phyloP scores from a whole-genome alignment of 2,113 vertebrate genomes.

The Benitochromis conjunctus region DNA sequence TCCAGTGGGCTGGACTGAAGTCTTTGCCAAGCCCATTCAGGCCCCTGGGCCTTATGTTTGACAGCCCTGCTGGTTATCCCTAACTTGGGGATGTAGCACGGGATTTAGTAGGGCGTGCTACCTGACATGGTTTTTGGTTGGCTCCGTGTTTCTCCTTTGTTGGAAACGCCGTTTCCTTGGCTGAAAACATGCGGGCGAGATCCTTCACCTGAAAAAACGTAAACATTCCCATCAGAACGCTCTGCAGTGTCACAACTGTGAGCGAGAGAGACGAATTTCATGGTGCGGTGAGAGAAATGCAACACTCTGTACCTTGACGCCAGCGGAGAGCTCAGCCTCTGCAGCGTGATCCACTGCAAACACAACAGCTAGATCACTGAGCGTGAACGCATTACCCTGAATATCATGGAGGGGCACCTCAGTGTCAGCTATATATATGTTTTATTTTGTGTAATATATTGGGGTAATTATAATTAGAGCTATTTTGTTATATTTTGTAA shows the following conservation, averaged over 20 bases:
- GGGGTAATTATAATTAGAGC: background rate
- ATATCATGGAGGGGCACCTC: background rate
- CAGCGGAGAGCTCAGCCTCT: background rate
- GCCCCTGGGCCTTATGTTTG: background rate
- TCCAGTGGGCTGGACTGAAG: background rate
- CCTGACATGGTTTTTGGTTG: background rate
- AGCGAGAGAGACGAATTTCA: background rate
- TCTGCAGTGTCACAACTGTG: background rate
- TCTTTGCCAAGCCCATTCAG: background rate
- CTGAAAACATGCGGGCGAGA: background rate
- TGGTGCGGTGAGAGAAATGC: background rate
- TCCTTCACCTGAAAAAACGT: conserved; percentile 4
- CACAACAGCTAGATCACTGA: background rate
- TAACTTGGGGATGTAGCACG: background rate
- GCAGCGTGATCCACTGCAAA: background rate
- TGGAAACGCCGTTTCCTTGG: background rate
- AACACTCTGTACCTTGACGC: background rate
- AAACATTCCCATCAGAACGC: background rate
- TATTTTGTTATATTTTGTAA: background rate
- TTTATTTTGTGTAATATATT: fast-evolving
- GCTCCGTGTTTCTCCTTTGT: background rate
- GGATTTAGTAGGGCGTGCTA: background rate
- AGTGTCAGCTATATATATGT: background rate
- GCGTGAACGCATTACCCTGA: background rate
- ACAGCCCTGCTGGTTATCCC: background rate